phyloP scores from a whole-genome alignment of 2,113 vertebrate genomes.

The Hydrolagus affinis region DNA sequence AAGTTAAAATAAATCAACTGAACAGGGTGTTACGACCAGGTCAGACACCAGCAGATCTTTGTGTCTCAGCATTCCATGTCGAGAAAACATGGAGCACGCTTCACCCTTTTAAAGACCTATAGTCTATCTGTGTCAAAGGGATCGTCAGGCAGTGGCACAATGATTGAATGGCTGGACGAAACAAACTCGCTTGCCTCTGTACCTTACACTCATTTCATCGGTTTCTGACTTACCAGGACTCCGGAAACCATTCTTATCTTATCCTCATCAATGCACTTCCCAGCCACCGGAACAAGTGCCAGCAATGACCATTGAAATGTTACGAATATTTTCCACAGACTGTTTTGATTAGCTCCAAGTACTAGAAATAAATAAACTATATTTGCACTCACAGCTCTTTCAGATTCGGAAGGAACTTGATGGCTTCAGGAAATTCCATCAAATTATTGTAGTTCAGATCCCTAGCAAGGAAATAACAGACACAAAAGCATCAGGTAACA shows the following conservation, averaged over 20 bases:
- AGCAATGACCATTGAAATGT: neutral
- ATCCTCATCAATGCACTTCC: neutral
- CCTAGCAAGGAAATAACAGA: slow-evolving; percentile 48
- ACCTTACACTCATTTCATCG: neutral
- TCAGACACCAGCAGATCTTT: neutral
- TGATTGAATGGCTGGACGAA: neutral
- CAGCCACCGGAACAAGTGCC: neutral
- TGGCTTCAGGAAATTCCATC: slow-evolving; percentile 81
- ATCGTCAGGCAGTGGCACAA: neutral
- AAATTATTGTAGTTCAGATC: slow-evolving; percentile 96
- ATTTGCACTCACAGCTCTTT: slow-evolving; percentile 87
- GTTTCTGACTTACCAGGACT: neutral
- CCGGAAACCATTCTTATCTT: neutral
- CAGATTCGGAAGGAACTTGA: slow-evolving; percentile 79
- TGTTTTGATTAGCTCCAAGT: neutral
- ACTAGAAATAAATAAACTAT: slow-evolving; percentile 30
- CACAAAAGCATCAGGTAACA: neutral
- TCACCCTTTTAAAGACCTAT: neutral
- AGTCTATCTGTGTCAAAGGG: neutral
- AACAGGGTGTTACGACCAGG: neutral
- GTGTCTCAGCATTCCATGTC: neutral
- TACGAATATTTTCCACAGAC: neutral
- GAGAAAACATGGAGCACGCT: neutral
- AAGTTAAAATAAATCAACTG: neutral
- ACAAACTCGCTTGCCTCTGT: neutral